phyloP scores from a whole-genome alignment of 1,140 invertebrate genomes.

The Pomacea maculata region DNA sequence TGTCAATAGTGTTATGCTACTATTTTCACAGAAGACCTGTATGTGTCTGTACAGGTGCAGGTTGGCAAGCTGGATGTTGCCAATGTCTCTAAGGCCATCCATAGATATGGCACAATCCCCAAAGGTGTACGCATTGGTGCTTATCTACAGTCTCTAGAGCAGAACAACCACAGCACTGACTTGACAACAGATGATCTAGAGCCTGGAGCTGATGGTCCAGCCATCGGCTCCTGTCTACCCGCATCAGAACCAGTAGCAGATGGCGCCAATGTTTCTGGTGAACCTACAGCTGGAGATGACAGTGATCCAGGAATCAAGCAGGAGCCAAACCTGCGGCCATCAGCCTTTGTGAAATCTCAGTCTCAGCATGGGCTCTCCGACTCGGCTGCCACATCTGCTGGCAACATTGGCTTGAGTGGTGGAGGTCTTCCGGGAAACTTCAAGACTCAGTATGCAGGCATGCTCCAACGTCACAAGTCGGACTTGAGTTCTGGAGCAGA shows the following conservation, averaged over 20 bases:
- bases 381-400: slow-evolving; percentile 25
- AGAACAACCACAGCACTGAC: slow-evolving; percentile 37
- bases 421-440: not conserved
- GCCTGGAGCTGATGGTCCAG: slow-evolving; percentile 56
- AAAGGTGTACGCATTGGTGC: slow-evolving; percentile 95
- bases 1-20: too few species aligned
- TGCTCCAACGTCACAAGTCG: slow-evolving; percentile 64
- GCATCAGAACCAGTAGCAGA: slow-evolving; percentile 25
- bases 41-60: slow-evolving; percentile 29
- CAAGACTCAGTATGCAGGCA: slow-evolving; percentile 50
- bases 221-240: slow-evolving; percentile 54
- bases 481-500: slow-evolving; percentile 56
- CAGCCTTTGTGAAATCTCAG: slow-evolving; percentile 59
- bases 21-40: too few species aligned
- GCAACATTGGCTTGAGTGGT: not conserved
- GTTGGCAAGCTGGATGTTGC: slow-evolving; percentile 84
- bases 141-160: slow-evolving; percentile 86
- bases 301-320: slow-evolving; percentile 51
- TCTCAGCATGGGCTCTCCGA: slow-evolving; percentile 58
- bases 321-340: slow-evolving; percentile 57
- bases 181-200: slow-evolving; percentile 49
- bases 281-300: slow-evolving; percentile 19
- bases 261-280: slow-evolving; percentile 15
- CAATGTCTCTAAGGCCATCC: slow-evolving; percentile 95
- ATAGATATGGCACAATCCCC: slow-evolving; percentile 92